These are phyloP conservation scores for Melinopterus prodromus DNA, from an alignment of 2,888 invertebrate species.

Conservation along the genomic window DNA sequence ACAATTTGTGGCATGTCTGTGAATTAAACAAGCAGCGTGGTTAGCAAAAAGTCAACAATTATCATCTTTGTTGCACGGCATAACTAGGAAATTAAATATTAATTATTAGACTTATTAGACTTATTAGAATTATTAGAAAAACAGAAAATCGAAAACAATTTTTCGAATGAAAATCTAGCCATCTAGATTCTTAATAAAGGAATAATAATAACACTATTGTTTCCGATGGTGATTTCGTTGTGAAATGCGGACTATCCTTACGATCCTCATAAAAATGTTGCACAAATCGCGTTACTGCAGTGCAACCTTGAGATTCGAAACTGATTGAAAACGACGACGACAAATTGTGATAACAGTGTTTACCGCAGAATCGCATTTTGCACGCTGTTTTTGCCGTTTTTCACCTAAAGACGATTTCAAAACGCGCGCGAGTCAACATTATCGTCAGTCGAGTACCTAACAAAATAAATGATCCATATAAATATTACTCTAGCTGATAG, in stretches of 20 bases:
- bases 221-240: not conserved
- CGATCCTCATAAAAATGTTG: not conserved
- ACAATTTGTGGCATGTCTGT: too few relatives aligned
- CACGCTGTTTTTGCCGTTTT: not conserved
- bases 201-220: not conserved
- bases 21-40: too few relatives aligned
- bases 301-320: not conserved
- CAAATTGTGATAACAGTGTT: not conserved
- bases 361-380: not conserved
- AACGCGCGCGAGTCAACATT: not conserved
- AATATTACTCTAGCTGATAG: conserved; percentile 10
- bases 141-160: too few relatives aligned
- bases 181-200: not conserved
- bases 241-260: not conserved
- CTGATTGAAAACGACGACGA: not conserved
- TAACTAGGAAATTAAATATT: too few relatives aligned
- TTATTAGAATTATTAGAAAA: too few relatives aligned
- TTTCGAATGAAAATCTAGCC: not conserved
- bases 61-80: too few relatives aligned
- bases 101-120: too few relatives aligned
- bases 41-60: too few relatives aligned
- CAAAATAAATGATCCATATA: conserved; percentile 17
- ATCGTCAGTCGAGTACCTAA: not conserved
- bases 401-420: not conserved
- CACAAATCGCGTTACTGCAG: not conserved